Conservation (phyloP, 1,140 invertebrate species). For the Mesaphorura yosii region DNA sequence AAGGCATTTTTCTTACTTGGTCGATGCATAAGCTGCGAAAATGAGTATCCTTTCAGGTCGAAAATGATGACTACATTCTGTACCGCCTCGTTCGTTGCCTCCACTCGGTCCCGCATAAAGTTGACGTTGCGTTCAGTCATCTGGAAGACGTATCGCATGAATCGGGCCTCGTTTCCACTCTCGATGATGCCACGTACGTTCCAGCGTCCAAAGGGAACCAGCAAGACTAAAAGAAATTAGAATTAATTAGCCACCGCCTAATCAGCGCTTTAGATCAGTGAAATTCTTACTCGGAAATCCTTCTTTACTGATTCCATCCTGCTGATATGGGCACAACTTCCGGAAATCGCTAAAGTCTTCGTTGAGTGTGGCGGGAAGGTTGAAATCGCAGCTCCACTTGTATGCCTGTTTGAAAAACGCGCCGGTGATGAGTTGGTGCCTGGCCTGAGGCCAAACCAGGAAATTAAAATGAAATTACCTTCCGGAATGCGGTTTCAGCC, state of each 20-base stretch:
- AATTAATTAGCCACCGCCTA: too few relatives aligned
- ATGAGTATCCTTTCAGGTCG: conserved; percentile 6
- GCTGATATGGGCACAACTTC: conserved; percentile 2
- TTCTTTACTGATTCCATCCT: conserved; percentile 8
- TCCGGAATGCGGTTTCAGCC: conserved; percentile 1
- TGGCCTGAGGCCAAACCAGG: neutral
- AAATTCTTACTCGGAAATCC: conserved; percentile 11
- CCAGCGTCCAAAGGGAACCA: conserved; percentile 7
- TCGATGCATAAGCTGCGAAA: conserved; percentile 4
- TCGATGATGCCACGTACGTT: conserved; percentile 3
- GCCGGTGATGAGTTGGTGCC: neutral
- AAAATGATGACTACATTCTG: conserved; percentile 2
- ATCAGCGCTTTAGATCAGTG: too few relatives aligned
- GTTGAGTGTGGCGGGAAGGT: neutral
- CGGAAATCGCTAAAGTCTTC: conserved; percentile 2
- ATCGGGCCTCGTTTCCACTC: conserved; percentile 2
- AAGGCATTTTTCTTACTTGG: neutral
- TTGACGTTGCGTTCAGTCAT: neutral
- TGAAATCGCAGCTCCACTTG: conserved; percentile 3
- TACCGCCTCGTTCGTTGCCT: neutral
- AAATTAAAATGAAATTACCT: conserved; percentile 3
- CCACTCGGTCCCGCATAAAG: neutral
- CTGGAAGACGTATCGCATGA: neutral
- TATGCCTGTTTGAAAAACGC: neutral
- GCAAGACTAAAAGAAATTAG: conserved; percentile 4